These are phyloP conservation scores for Dipus sagitta DNA, from an alignment of 2,797 vertebrate species.

Conservation along the genomic window DNA sequence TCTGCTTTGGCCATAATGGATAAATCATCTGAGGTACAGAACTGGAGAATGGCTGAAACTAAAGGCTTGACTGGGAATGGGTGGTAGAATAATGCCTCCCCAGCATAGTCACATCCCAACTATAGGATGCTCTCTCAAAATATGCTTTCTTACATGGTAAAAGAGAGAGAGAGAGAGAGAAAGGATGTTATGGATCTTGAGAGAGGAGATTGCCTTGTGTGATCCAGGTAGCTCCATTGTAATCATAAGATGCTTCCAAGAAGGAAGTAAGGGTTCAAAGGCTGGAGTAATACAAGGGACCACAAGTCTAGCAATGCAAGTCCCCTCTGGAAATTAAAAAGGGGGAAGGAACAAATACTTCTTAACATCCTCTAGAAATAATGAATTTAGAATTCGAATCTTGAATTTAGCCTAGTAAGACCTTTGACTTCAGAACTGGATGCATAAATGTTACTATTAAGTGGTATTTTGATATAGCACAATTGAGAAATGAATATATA, in stretches of 20 bases:
- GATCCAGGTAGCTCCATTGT: background rate
- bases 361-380: background rate
- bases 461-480: background rate
- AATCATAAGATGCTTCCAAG: conserved; percentile 14
- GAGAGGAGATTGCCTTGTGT: background rate
- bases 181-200: background rate
- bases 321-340: background rate
- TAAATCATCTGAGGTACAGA: background rate
- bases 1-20: background rate
- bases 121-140: background rate
- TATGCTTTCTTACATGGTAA: background rate
- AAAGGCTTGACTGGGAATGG: background rate
- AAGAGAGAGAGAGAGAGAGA: background rate
- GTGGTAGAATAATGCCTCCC: background rate
- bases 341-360: background rate
- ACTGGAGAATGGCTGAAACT: background rate
- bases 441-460: background rate
- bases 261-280: background rate
- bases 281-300: background rate
- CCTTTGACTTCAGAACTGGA: background rate
- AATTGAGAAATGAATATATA: background rate
- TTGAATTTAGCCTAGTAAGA: conserved; percentile 29
- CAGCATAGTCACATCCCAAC: background rate
- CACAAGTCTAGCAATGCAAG: background rate
- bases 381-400: background rate